These are phyloP conservation scores for Megathymus violae DNA, from an alignment of 1,140 invertebrate genomes.

Conservation along the genomic window DNA sequence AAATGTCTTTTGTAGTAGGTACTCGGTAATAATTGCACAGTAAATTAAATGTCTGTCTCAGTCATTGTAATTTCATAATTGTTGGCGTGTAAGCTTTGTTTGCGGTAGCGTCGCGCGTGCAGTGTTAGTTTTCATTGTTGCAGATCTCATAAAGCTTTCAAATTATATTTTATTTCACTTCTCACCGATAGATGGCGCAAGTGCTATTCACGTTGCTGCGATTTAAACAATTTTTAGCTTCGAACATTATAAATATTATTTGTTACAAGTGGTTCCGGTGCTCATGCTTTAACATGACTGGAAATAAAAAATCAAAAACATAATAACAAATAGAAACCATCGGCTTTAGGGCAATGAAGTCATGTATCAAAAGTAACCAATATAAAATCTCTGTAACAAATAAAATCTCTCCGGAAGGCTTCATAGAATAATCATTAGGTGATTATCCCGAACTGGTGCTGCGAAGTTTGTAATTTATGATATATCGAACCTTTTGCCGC, in stretches of 20 bases:
- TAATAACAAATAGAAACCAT: not conserved
- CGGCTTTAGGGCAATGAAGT: not conserved
- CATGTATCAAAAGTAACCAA: conserved; percentile 6
- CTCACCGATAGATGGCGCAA: conserved; percentile 58
- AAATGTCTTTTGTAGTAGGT: conserved; percentile 68
- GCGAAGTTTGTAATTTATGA: conserved; percentile 71
- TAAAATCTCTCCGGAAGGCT: conserved; percentile 12
- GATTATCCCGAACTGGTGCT: conserved; percentile 56
- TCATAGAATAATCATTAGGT: conserved; percentile 55
- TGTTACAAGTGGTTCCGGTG: too few species aligned
- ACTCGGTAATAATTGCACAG: conserved; percentile 68
- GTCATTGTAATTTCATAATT: conserved; percentile 70
- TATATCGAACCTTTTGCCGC: conserved; percentile 46
- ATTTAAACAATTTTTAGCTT: too few species aligned
- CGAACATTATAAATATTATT: too few species aligned
- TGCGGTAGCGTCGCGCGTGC: conserved; percentile 15
- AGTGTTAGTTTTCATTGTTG: conserved; percentile 26
- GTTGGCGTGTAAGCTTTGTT: conserved; percentile 43
- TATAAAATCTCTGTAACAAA: conserved; percentile 8
- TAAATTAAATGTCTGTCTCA: conserved; percentile 64
- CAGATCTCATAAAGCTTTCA: conserved; percentile 13
- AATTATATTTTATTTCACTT: conserved; percentile 38
- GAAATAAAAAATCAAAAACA: not conserved
- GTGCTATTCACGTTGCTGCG: not conserved
- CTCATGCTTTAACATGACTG: too few species aligned